A percentile compares a stretch with the other conserved stretches of the same genome.
These are phyloP conservation scores for Lemur catta DNA, from an alignment of 2,797 vertebrate species.

Conservation along the genomic window DNA sequence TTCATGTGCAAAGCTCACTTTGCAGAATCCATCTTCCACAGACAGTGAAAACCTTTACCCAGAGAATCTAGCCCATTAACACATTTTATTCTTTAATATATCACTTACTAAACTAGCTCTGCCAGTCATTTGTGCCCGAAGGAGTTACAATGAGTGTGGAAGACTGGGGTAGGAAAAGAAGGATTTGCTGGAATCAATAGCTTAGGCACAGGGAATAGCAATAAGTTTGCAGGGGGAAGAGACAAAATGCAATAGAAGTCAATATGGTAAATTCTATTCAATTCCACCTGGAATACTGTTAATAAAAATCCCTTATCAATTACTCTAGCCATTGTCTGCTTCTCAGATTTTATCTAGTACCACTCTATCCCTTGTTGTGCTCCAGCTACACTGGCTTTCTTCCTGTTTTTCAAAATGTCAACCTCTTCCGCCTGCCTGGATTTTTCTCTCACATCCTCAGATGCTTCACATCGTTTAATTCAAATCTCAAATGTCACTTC, in stretches of 20 bases:
- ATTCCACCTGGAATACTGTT: neutral
- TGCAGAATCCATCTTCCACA: conserved; percentile 22
- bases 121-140: neutral
- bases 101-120: neutral
- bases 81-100: neutral
- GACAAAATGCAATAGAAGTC: neutral
- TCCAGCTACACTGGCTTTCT: neutral
- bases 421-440: neutral
- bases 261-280: neutral
- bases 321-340: neutral
- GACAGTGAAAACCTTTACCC: conserved; percentile 11
- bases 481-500: neutral
- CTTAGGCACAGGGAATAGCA: neutral
- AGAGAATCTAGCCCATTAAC: conserved; percentile 15
- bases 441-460: neutral
- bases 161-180: neutral
- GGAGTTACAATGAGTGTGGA: neutral
- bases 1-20: conserved; percentile 61
- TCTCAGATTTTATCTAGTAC: neutral
- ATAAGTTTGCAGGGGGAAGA: neutral
- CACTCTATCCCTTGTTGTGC: neutral
- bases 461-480: neutral
- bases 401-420: neutral
- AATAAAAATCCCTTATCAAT: neutral
- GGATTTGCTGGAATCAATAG: neutral